phyloP scores from a whole-genome alignment of 2,113 vertebrate genomes.

The Rissa tridactyla region DNA sequence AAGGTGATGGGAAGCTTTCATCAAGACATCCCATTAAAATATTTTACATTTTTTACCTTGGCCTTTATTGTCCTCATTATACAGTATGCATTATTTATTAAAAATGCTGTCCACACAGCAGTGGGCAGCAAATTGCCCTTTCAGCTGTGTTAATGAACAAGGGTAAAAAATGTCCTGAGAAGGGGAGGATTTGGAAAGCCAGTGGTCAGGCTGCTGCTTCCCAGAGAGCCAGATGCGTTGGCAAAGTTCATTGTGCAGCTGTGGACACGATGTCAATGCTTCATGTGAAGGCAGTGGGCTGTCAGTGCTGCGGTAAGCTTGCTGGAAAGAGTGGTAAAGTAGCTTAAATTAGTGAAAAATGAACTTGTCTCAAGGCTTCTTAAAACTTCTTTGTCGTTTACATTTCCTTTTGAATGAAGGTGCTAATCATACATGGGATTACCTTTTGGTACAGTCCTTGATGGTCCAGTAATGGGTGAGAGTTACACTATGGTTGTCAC shows the following conservation, averaged over 20 bases:
- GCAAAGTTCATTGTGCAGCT: not conserved
- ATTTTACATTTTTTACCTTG: constrained; percentile 66
- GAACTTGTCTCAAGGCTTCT: not conserved
- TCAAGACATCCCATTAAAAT: constrained; percentile 59
- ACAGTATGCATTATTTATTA: constrained; percentile 69
- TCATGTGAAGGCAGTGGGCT: not conserved
- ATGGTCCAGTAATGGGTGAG: not conserved
- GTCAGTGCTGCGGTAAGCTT: not conserved
- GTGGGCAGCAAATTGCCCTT: constrained; percentile 63
- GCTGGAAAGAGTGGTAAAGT: not conserved
- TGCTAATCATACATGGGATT: accelerated
- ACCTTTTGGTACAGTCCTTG: not conserved
- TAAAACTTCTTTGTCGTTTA: not conserved
- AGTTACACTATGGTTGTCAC: not conserved
- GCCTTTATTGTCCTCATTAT: constrained; percentile 68
- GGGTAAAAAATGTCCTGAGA: not conserved
- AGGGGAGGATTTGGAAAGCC: not conserved
- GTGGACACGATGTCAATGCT: accelerated
- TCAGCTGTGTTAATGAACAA: constrained; percentile 62
- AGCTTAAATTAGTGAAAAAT: not conserved
- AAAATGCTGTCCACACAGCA: constrained; percentile 43
- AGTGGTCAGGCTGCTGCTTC: not conserved
- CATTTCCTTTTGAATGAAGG: not conserved
- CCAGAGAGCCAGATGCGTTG: not conserved
- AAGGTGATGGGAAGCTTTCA: constrained; percentile 61